phyloP scores from a whole-genome alignment of 2,888 invertebrate genomes.

The Cephus spinipes region DNA sequence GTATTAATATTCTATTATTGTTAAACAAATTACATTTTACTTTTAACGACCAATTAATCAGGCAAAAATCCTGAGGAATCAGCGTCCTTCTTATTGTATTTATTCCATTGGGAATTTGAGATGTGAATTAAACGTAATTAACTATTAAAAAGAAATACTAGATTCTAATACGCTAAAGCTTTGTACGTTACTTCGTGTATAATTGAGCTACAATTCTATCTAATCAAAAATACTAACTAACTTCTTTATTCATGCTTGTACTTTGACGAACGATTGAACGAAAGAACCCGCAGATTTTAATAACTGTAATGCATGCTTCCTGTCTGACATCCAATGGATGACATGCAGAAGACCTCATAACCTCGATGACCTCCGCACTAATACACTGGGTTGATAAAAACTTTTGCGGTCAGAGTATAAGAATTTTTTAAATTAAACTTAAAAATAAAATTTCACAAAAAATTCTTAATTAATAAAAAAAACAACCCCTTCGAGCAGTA shows the following conservation, averaged over 20 bases:
- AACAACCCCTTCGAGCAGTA: background rate
- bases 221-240: background rate
- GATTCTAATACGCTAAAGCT: background rate
- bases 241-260: conserved; percentile 27
- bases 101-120: background rate
- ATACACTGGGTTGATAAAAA: background rate
- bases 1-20: background rate
- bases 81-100: background rate
- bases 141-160: background rate
- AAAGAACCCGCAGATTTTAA: conserved; percentile 39
- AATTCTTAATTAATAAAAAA: background rate
- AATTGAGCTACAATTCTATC: conserved; percentile 27
- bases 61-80: background rate
- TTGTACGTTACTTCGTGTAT: background rate
- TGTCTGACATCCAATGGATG: conserved; percentile 10
- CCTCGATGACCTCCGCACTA: background rate
- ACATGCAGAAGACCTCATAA: background rate
- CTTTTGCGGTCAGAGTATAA: background rate
- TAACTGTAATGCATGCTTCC: conserved; percentile 40
- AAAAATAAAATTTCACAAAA: background rate
- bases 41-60: background rate
- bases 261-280: conserved; percentile 23
- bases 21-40: background rate
- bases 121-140: background rate
- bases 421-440: background rate